phyloP scores from a whole-genome alignment of 2,888 invertebrate species.

The Drosophila tanythrix region DNA sequence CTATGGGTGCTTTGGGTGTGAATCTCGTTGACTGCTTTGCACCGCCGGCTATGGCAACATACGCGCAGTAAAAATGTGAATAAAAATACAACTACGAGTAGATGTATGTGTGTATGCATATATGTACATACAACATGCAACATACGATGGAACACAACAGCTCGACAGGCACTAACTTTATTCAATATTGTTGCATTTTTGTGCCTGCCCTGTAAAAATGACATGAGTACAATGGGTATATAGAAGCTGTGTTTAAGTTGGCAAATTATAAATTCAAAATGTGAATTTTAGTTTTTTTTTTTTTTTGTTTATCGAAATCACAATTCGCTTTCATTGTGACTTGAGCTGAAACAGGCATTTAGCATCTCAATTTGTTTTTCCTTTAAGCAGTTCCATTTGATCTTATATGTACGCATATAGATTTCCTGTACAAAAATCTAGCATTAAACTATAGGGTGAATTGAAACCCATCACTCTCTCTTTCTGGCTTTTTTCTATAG shows the following conservation, averaged over 20 bases:
- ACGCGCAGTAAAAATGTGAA: conserved; percentile 38
- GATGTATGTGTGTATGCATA: background rate
- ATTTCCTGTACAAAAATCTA: background rate
- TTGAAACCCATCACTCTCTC: background rate
- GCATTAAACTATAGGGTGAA: conserved; percentile 15
- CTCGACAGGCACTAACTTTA: conserved; percentile 78
- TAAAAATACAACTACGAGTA: conserved; percentile 23
- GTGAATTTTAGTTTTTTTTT: background rate
- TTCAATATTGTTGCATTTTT: conserved; percentile 73
- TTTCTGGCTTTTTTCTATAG: background rate
- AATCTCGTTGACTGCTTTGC: conserved; percentile 61
- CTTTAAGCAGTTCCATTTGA: background rate
- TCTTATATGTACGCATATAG: fast-evolving
- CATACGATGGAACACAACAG: conserved; percentile 71
- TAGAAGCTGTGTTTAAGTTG: background rate
- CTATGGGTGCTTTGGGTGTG: conserved; percentile 47
- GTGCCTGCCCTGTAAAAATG: conserved; percentile 11
- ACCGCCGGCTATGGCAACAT: conserved; percentile 38
- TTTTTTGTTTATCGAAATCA: background rate
- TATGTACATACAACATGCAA: conserved; percentile 32
- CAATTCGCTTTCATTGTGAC: background rate
- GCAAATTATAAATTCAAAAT: background rate
- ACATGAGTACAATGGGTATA: background rate
- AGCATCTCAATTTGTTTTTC: background rate
- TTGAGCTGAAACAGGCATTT: background rate